Base-by-base conservation (phyloP, 2,888 invertebrate genomes). In the Zootermopsis nevadensis region DNA sequence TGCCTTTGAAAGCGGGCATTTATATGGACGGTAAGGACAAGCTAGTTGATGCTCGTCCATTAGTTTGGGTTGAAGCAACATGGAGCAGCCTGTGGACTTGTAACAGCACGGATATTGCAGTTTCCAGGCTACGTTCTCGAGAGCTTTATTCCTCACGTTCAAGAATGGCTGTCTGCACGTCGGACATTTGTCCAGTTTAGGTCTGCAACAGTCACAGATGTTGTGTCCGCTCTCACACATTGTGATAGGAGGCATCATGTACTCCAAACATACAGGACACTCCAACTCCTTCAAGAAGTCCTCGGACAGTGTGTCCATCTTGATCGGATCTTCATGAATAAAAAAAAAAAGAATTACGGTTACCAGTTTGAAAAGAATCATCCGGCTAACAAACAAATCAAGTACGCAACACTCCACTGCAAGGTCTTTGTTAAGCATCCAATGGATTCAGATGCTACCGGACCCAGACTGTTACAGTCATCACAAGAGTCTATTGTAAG, bases 221-320 rank as follows among this genome's bases (percentile, higher is more conserved):
- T 67, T 80, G 42, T 80, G 80, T 27, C 80, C 80, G 27, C 12
- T 80, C 12, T 35, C 24, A 48, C 80, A 80, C 80, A 69, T 66
- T 30, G 24, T 42, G 31, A 80, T 80, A 0, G 80, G 80, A 12
- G 80, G 33, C n/a, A n/a, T n/a, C 80, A 80, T 80, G 19, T 30
- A 30, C 19, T 80, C 80, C 15, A 42, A 6, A 30, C 80, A 80
- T 2, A 80, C 48, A 8, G 80, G 80, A 24, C 80, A 80, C 48
- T 80, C 80, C 66, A 80, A 19, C 10, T 69, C 42, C 19, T 38
- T 22, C n/a, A 80, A 38, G n/a, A 80, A 22, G 1, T 66, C 24
- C 38, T 80, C 42, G 2, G 19, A 7, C 33, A 69, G 27, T 27
- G 31, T 60, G 15, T 60, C 15, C 60, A 60, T 60, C 15, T 4